A percentile compares a stretch with the other conserved stretches of the same genome.
phyloP scores from a whole-genome alignment of 2,888 invertebrate species.

The Scotopteryx bipunctaria region DNA sequence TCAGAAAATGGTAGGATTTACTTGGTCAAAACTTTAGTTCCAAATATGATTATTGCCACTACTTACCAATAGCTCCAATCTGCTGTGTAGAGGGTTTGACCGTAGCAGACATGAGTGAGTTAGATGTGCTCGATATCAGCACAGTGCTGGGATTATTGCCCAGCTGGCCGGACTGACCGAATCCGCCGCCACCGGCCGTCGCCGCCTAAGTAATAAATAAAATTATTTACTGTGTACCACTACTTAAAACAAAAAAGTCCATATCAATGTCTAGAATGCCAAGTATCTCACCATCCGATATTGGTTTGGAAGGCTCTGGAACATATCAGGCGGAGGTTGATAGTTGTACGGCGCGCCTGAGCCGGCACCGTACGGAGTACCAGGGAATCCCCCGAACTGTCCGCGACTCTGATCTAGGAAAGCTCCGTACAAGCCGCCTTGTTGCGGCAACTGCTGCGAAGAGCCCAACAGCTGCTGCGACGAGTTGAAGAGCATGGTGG shows the following conservation, averaged over 20 bases:
- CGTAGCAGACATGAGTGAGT: conserved; percentile 94
- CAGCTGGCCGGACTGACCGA: conserved; percentile 91
- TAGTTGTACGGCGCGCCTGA: conserved; percentile 89
- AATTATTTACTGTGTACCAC: neutral
- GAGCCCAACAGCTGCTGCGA: conserved; percentile 84
- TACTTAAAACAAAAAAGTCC: neutral
- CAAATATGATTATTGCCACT: neutral
- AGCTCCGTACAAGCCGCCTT: conserved; percentile 91
- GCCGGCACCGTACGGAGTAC: conserved; percentile 86
- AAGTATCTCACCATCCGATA: conserved; percentile 70
- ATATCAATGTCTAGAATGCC: conserved; percentile 15
- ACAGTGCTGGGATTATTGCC: conserved; percentile 93
- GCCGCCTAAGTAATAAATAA: conserved; percentile 57
- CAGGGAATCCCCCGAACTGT: conserved; percentile 91
- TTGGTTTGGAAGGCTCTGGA: conserved; percentile 75
- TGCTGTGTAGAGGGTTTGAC: conserved; percentile 92
- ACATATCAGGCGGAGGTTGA: conserved; percentile 86
- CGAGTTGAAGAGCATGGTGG: conserved; percentile 92
- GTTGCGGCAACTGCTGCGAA: conserved; percentile 85
- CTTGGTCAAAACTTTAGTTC: neutral
- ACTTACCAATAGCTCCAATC: conserved; percentile 91
- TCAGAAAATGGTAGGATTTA: neutral
- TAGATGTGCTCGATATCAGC: conserved; percentile 93
- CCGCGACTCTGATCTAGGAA: conserved; percentile 91
- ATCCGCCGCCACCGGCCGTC: conserved; percentile 85